A percentile compares a stretch with the other conserved stretches of the same genome.
phyloP scores from a whole-genome alignment of 2,113 vertebrate species.

The Clupea harengus region DNA sequence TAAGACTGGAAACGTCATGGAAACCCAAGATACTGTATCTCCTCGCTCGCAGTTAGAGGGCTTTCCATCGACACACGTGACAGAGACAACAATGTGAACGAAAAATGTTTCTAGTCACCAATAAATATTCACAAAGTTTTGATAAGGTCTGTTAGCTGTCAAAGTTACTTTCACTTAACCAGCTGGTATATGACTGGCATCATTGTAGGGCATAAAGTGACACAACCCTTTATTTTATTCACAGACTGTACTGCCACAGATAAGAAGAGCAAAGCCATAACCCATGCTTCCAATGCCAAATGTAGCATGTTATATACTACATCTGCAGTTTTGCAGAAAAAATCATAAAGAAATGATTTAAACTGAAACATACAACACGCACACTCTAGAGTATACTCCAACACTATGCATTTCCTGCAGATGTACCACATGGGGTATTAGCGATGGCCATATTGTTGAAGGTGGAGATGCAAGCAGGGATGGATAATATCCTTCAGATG shows the following conservation, averaged over 20 bases:
- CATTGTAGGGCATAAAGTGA: neutral
- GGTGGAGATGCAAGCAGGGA: neutral
- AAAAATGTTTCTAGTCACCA: neutral
- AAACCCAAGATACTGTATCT: neutral
- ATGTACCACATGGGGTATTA: neutral
- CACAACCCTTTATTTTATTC: neutral
- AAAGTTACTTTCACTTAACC: neutral
- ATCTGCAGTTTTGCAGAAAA: neutral
- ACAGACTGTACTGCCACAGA: neutral
- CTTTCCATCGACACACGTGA: neutral
- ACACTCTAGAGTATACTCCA: neutral
- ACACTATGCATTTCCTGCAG: neutral
- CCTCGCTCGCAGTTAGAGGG: neutral
- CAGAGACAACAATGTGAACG: neutral
- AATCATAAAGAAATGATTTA: neutral
- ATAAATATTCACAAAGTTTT: neutral
- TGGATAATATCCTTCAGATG: neutral
- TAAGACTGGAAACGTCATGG: neutral
- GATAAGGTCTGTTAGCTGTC: neutral
- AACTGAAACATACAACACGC: neutral
- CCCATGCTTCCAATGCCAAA: neutral
- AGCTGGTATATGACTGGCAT: neutral
- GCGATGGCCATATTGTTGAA: neutral
- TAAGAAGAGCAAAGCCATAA: neutral
- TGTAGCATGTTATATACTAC: neutral